Conservation (phyloP, 2,888 invertebrate species). For the Schizotus pectinicornis region DNA sequence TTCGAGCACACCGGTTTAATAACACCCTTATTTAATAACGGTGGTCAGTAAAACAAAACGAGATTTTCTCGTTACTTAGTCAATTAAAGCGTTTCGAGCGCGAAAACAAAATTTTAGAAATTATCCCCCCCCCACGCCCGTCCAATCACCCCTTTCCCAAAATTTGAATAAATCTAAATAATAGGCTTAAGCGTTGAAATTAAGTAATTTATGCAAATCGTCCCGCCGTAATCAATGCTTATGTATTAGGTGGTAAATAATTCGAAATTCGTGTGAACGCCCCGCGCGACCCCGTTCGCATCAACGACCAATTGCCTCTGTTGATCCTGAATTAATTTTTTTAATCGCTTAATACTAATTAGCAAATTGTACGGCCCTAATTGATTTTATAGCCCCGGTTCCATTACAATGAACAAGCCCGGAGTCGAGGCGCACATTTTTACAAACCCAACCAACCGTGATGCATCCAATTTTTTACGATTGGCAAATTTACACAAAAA, state of each 20-base stretch:
- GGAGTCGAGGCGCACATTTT: too few species aligned
- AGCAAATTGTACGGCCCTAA: slow-evolving; percentile 15
- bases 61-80: too few species aligned
- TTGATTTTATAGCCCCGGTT: slow-evolving; percentile 18
- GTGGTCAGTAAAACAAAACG: background rate
- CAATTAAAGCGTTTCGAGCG: too few species aligned
- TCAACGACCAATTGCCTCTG: slow-evolving; percentile 5
- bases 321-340: slow-evolving; percentile 6
- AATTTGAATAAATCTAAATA: slow-evolving; percentile 25
- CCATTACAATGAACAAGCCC: background rate
- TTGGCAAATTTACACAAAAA: too few species aligned
- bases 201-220: slow-evolving; percentile 19
- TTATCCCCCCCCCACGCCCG: background rate
- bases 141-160: slow-evolving; percentile 7
- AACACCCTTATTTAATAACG: background rate
- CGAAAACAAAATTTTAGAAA: too few species aligned
- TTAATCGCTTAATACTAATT: slow-evolving; percentile 9
- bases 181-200: slow-evolving; percentile 16
- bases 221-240: slow-evolving; percentile 9
- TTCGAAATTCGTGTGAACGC: slow-evolving; percentile 6
- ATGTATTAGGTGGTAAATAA: slow-evolving; percentile 18
- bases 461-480: too few species aligned
- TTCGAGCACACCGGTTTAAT: too few species aligned
- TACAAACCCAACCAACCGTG: too few species aligned
- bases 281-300: slow-evolving; percentile 2